Evolutionary conservation across 2,888 invertebrate species (phyloP).

Genomic region (Linyphia triangularis): DNA sequence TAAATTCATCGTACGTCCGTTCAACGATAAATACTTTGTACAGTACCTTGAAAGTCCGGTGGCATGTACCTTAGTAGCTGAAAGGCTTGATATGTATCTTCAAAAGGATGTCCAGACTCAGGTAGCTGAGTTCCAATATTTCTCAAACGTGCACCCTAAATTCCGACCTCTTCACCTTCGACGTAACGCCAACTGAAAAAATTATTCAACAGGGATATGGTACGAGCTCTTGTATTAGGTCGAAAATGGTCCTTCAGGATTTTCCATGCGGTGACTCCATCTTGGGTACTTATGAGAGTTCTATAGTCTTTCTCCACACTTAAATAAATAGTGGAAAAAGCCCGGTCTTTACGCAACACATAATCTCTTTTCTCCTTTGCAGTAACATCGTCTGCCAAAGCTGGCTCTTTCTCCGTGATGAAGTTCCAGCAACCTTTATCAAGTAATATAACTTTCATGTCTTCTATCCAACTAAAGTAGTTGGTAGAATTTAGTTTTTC

Average conservation of each 20-base stretch:
- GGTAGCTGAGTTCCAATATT: background rate
- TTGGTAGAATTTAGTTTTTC: background rate
- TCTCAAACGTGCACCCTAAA: background rate
- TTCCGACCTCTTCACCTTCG: background rate
- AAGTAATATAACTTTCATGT: background rate
- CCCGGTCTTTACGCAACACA: background rate
- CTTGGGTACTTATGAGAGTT: background rate
- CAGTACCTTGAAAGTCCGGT: background rate
- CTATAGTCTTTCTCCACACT: background rate
- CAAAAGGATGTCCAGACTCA: background rate
- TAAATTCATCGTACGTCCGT: background rate
- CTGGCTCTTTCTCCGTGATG: background rate
- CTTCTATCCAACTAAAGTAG: background rate
- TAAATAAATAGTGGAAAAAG: background rate
- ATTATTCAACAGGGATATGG: background rate
- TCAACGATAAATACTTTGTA: constrained; percentile 2
- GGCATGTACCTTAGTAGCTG: background rate
- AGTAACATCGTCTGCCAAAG: background rate
- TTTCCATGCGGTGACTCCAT: background rate
- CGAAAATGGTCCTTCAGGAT: background rate
- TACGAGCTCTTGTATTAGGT: background rate
- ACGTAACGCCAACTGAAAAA: background rate
- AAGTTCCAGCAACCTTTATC: background rate
- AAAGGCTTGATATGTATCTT: background rate
- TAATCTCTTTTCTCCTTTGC: background rate